Evolutionary conservation across 2,888 invertebrate species (phyloP), one percentile per base, ranked within the genome.

Genomic region (Bombylius discolor): DNA sequence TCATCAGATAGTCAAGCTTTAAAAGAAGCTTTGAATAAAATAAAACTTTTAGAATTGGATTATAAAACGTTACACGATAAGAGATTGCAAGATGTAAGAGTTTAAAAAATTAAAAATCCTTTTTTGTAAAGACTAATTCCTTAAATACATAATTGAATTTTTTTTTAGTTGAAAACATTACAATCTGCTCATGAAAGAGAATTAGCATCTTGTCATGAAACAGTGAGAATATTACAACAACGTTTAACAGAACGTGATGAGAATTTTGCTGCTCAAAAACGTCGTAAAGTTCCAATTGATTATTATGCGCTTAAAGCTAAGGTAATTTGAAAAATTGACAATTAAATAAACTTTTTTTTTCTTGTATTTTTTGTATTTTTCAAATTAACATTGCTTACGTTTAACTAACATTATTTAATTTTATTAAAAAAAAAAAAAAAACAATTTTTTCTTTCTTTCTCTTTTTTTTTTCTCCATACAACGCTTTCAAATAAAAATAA

Each of bases 51-150:
- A 34, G 87, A 88, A 65, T 83, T 83, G 59, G 89, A 89, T 66
- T 85, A 85, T 64, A 84, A 86, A 69, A 74, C 80, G 58, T 71
- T 89, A 63, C 87, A 89, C 69, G 84, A 83, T 63, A 89, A 89
- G 68, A 78, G 89, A 54, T 77, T 89, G 64, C 84, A 87, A 70
- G 89, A 89, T 75, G 84, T 89, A 71, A 85, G 86, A 64, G 53
- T 23, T 23, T 23, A 23, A 23, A 23, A 23, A 34, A 49, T 34
- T 14, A 9, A 8, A 5, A 42, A 11, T 5, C 1, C 11, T 42
- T 42, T 11, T 11, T 42, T 42, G 3, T 45, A 14, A 8, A 14
- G 1, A n/a, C 4, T 14, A n/a, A n/a, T 7, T 45, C 12, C 14
- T 12, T 23, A 33, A 12, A 49, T 48, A n/a, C n/a, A n/a, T n/a